phyloP scores from a whole-genome alignment of 2,888 invertebrate genomes.

The Linnaemya tessellans region DNA sequence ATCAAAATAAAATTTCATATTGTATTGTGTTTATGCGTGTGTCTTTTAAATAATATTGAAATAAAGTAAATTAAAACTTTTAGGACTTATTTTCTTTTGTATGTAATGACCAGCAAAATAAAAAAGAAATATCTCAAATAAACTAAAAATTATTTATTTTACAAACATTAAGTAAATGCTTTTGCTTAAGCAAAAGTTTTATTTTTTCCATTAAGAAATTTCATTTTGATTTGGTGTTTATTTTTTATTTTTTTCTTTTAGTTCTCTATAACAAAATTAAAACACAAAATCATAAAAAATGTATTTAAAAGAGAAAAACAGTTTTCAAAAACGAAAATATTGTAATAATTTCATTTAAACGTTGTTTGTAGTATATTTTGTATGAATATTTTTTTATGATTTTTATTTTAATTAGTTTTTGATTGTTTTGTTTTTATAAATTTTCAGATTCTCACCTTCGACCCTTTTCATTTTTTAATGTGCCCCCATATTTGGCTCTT shows the following conservation, averaged over 20 bases:
- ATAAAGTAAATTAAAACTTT: slow-evolving; percentile 38
- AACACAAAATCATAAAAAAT: slow-evolving; percentile 57
- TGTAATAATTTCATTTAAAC: slow-evolving; percentile 71
- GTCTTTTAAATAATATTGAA: slow-evolving; percentile 25
- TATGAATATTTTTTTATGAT: slow-evolving; percentile 71
- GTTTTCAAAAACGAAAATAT: slow-evolving; percentile 45
- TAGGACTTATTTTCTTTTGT: slow-evolving; percentile 16
- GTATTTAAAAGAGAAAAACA: slow-evolving; percentile 26
- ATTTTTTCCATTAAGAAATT: slow-evolving; percentile 77
- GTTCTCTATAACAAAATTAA: slow-evolving; percentile 57
- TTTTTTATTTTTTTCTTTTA: slow-evolving; percentile 78
- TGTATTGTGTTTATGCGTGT: slow-evolving; percentile 41
- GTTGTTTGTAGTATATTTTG: slow-evolving; percentile 74
- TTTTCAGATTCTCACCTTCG: slow-evolving; percentile 93
- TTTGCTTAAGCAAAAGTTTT: slow-evolving; percentile 58
- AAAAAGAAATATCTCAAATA: slow-evolving; percentile 45
- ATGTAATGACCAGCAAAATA: slow-evolving; percentile 67
- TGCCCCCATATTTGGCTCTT: slow-evolving; percentile 99
- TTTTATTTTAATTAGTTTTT: slow-evolving; percentile 67
- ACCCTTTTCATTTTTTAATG: slow-evolving; percentile 99
- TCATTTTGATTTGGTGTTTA: slow-evolving; percentile 82
- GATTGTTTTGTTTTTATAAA: slow-evolving; percentile 67
- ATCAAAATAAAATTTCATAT: slow-evolving; percentile 82
- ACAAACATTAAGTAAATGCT: slow-evolving; percentile 47
- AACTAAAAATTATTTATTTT: slow-evolving; percentile 62